Evolutionary conservation across 2,797 vertebrate genomes (phyloP).

Genomic region (Sebastes jordani): DNA sequence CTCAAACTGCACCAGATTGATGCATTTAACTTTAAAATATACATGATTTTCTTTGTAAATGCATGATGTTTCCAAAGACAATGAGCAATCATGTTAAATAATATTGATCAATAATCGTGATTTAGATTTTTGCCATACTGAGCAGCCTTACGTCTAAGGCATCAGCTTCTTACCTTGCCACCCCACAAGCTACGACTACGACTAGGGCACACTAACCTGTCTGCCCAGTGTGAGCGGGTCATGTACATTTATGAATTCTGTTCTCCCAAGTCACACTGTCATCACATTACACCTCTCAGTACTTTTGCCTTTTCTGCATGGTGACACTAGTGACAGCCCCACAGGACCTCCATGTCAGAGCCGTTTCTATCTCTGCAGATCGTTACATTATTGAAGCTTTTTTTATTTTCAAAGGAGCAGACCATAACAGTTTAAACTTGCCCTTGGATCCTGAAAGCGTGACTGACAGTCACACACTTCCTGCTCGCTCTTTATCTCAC

Average conservation of each 20-base stretch:
- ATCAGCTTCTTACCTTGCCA: background rate
- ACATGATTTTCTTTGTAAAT: too few species aligned
- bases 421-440: slow-evolving; percentile 24
- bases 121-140: too few species aligned
- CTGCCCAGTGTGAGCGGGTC: slow-evolving; percentile 9
- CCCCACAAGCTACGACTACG: background rate
- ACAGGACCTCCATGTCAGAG: slow-evolving; percentile 35
- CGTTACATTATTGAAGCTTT: background rate
- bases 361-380: slow-evolving; percentile 25
- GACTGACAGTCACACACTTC: slow-evolving; percentile 28
- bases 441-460: slow-evolving; percentile 37
- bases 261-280: slow-evolving; percentile 18
- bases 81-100: too few species aligned
- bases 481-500: slow-evolving; percentile 12
- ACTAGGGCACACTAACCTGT: slow-evolving; percentile 10
- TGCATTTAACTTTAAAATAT: too few species aligned
- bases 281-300: slow-evolving; percentile 15
- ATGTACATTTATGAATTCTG: slow-evolving; percentile 34
- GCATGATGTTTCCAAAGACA: too few species aligned
- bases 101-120: too few species aligned
- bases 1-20: too few species aligned
- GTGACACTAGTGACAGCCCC: slow-evolving; percentile 38
- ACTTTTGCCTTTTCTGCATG: slow-evolving; percentile 18
- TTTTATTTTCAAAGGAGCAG: slow-evolving; percentile 27
- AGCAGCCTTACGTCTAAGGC: background rate